Evolutionary conservation across 2,888 invertebrate species (phyloP), one percentile per base, ranked within the genome.

Genomic region (Hirtodrosophila cameraria): DNA sequence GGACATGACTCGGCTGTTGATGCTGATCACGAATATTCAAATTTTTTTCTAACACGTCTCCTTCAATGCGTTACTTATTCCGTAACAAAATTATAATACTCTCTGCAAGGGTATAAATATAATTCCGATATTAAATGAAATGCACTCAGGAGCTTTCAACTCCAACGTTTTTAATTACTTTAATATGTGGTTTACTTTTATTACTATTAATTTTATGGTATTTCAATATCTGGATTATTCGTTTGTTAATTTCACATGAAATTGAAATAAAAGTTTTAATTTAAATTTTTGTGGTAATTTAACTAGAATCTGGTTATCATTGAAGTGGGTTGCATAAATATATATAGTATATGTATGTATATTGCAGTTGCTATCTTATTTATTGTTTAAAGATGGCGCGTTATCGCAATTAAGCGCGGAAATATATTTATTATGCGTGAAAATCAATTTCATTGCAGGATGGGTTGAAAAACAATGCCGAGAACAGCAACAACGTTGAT

Each of bases 351-450:
- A 41, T 16, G 25, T 39, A 41, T 15, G 31, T 31, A 16, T 16
- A 28, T 33, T n/a, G 11, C 7, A 8, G 30, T 45, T 52, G 46
- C 58, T 74, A 76, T 66, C 65, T 39, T 57, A 64, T 76, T 79
- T 68, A 65, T 70, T 50, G 67, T 59, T 60, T 42, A 60, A 73
- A 77, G 73, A 73, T 69, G 48, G 25, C 33, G 55, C 38, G 53
- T 63, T 71, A 80, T 76, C 65, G 52, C 62, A 74, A 75, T 78
- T 68, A 77, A 69, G 61, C 64, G 48, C 48, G 62, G 62, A 69
- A 67, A 75, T 60, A 30, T 50, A 72, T 72, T 72, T 77, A 75
- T 69, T 65, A 55, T 52, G 71, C 61, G 64, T 55, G 62, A 62
- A 75, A 77, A 65, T 65, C 61, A 75, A 65, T 67, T 71, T 57